phyloP scores from a whole-genome alignment of 2,113 vertebrate genomes.

The Nycticorax nycticorax region DNA sequence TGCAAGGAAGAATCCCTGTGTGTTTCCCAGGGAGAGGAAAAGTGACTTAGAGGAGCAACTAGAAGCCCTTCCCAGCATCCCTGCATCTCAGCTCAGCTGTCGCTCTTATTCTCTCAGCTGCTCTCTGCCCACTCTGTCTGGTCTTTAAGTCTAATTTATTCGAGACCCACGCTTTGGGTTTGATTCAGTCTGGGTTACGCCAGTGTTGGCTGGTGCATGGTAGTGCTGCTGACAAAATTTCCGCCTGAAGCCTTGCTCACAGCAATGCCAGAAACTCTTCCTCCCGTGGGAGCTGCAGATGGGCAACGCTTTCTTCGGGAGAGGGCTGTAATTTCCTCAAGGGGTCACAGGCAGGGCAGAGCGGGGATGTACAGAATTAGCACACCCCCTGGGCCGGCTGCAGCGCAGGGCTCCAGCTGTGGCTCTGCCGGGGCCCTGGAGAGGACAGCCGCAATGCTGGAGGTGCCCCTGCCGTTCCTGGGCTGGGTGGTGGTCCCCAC shows the following conservation, averaged over 20 bases:
- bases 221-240: constrained; percentile 35
- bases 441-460: not conserved
- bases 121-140: constrained; percentile 43
- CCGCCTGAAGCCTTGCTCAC: not conserved
- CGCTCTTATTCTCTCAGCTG: not conserved
- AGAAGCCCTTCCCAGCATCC: not conserved
- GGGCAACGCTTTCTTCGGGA: constrained; percentile 23
- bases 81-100: not conserved
- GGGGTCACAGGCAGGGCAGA: constrained; percentile 26
- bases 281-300: constrained; percentile 6
- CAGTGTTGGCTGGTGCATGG: constrained; percentile 19
- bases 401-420: not conserved
- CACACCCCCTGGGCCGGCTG: not conserved
- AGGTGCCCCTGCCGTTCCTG: not conserved
- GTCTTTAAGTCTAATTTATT: constrained; percentile 8
- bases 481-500: not conserved
- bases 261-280: constrained; percentile 24
- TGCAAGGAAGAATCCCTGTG: not conserved
- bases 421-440: not conserved
- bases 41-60: not conserved
- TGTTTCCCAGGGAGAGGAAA: not conserved
- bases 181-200: constrained; percentile 24
- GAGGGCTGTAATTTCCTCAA: constrained; percentile 29
- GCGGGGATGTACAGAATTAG: not conserved
- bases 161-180: constrained; percentile 6